phyloP scores from a whole-genome alignment of 1,140 invertebrate species.

The Drosophila sp. region DNA sequence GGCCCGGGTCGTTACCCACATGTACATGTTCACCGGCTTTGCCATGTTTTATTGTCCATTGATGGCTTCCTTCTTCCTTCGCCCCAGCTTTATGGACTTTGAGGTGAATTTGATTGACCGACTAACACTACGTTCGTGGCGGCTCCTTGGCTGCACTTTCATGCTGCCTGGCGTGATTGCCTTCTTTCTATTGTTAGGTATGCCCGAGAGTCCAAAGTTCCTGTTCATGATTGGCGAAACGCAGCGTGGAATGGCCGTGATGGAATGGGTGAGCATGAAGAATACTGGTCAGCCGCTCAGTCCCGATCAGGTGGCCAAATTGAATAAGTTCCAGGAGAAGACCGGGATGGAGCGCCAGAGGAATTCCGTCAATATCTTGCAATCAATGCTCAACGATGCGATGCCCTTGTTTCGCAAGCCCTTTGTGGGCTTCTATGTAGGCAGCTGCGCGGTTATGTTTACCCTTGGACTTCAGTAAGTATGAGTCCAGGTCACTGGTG shows the following conservation, averaged over 20 bases:
- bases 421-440: conserved; percentile 39
- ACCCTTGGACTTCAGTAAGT: conserved; percentile 57
- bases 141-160: conserved; percentile 42
- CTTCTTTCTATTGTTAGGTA: conserved; percentile 42
- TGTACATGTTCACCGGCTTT: conserved; percentile 68
- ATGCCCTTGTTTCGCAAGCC: conserved; percentile 65
- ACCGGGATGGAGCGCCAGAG: conserved; percentile 6
- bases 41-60: conserved; percentile 58
- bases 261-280: conserved; percentile 53
- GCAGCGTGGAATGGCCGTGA: conserved; percentile 30
- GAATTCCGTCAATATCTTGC: conserved; percentile 21
- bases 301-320: conserved; percentile 38
- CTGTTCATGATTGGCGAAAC: conserved; percentile 55
- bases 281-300: conserved; percentile 48
- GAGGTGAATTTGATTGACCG: conserved; percentile 22
- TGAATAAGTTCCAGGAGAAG: conserved; percentile 32
- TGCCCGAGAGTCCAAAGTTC: conserved; percentile 68
- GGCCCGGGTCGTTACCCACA: conserved; percentile 45
- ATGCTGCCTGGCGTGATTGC: conserved; percentile 54
- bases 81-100: conserved; percentile 37
- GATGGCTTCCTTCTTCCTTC: conserved; percentile 37
- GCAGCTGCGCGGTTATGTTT: conserved; percentile 59
- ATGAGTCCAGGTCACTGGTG: not conserved
- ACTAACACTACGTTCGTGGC: conserved; percentile 49
- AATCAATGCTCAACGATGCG: conserved; percentile 49